A percentile compares a stretch with the other conserved stretches of the same genome.
phyloP scores from a whole-genome alignment of 2,113 vertebrate genomes.

The Casuarius casuarius region DNA sequence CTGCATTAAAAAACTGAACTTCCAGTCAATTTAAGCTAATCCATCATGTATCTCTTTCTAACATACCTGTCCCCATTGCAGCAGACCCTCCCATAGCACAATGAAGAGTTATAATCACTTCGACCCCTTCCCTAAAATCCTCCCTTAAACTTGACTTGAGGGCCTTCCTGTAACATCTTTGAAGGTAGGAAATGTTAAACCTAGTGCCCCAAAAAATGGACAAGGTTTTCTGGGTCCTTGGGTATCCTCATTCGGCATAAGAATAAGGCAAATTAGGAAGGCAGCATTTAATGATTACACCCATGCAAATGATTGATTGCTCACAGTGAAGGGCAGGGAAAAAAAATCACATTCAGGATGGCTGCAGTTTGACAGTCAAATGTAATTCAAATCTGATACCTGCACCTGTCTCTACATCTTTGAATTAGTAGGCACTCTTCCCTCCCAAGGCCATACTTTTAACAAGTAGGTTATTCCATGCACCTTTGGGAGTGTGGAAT shows the following conservation, averaged over 20 bases:
- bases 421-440: neutral
- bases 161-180: neutral
- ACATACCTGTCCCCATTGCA: neutral
- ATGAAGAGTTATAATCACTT: neutral
- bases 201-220: neutral
- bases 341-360: neutral
- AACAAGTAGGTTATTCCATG: neutral
- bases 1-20: neutral
- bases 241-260: neutral
- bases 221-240: neutral
- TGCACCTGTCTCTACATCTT: rapidly evolving
- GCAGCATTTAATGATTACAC: neutral
- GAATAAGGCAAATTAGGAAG: neutral
- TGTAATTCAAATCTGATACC: neutral
- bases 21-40: neutral
- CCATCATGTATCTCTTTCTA: neutral
- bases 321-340: neutral
- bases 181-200: neutral
- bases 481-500: neutral
- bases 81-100: neutral
- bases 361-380: neutral
- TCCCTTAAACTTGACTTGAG: neutral
- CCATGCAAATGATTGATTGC: neutral
- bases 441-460: neutral
- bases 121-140: neutral